These are phyloP conservation scores for Papilio machaon DNA, from an alignment of 1,140 invertebrate genomes.

Conservation along the genomic window DNA sequence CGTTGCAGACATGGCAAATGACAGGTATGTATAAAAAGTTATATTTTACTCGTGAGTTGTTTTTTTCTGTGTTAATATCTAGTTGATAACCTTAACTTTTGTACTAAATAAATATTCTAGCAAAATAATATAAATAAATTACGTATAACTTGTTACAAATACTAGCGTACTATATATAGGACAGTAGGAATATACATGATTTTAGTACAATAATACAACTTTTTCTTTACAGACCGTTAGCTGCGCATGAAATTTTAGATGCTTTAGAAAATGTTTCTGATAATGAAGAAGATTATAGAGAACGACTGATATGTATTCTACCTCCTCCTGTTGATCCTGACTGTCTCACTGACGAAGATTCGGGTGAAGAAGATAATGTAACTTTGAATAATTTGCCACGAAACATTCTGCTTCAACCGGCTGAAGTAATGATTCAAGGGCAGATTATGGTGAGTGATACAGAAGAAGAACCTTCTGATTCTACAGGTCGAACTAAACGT, in stretches of 20 bases:
- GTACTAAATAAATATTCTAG: slow-evolving; percentile 60
- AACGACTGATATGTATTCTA: slow-evolving; percentile 58
- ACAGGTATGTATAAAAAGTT: slow-evolving; percentile 59
- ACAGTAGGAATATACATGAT: slow-evolving; percentile 64
- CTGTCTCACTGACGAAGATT: slow-evolving; percentile 59
- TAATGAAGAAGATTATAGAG: slow-evolving; percentile 57
- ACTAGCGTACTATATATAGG: slow-evolving; percentile 62
- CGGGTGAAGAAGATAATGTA: slow-evolving; percentile 58
- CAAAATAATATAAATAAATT: slow-evolving; percentile 57
- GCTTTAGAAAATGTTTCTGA: slow-evolving; percentile 61
- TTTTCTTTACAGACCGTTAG: slow-evolving; percentile 62
- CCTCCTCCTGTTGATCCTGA: slow-evolving; percentile 59
- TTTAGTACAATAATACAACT: slow-evolving; percentile 63
- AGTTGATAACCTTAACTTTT: slow-evolving; percentile 60
- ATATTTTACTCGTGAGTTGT: slow-evolving; percentile 56
- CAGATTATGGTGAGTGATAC: slow-evolving; percentile 51
- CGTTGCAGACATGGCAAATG: slow-evolving; percentile 58
- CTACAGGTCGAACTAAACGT: slow-evolving; percentile 59
- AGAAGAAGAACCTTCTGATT: slow-evolving; percentile 56
- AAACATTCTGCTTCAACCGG: slow-evolving; percentile 58
- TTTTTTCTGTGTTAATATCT: slow-evolving; percentile 59
- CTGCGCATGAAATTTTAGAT: slow-evolving; percentile 63
- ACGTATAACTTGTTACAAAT: slow-evolving; percentile 62
- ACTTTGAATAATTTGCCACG: slow-evolving; percentile 59
- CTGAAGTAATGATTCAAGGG: slow-evolving; percentile 58